A percentile compares a stretch with the other conserved stretches of the same genome.
Evolutionary conservation across 2,113 vertebrate species (phyloP).

Genomic region (Limanda limanda): DNA sequence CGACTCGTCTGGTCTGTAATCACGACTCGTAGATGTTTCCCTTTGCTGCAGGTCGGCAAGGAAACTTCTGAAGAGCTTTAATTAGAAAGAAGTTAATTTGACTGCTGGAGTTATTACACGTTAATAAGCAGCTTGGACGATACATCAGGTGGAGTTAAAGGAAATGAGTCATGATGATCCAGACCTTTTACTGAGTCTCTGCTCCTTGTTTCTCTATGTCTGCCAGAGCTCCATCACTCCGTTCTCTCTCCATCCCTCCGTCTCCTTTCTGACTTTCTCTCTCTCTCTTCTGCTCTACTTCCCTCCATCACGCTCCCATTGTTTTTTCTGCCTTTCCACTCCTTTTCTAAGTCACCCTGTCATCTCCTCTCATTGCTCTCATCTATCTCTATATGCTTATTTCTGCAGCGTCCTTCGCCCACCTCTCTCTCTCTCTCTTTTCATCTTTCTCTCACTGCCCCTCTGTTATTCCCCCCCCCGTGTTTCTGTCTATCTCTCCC

Average conservation of each 20-base stretch:
- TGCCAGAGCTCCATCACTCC: too few species aligned
- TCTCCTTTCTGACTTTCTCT: constrained; percentile 47
- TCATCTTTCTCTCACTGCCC: constrained; percentile 14
- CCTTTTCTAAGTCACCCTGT: constrained; percentile 72
- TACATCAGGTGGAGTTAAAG: too few species aligned
- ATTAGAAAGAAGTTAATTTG: too few species aligned
- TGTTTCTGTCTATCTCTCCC: not conserved
- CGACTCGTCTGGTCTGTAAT: too few species aligned
- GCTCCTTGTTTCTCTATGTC: not conserved
- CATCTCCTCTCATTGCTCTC: constrained; percentile 64
- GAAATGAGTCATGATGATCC: not conserved
- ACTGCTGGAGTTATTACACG: too few species aligned
- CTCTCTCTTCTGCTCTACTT: constrained; percentile 46
- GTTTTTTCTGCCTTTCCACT: constrained; percentile 23
- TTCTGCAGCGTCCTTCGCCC: constrained; percentile 68
- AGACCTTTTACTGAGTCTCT: not conserved
- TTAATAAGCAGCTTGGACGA: too few species aligned
- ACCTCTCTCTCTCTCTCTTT: constrained; percentile 51
- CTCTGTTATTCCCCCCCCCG: constrained; percentile 5
- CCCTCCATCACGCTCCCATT: constrained; percentile 44
- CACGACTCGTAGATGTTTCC: too few species aligned
- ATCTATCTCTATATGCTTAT: constrained; percentile 76
- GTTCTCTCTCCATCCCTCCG: not conserved
- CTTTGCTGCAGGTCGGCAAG: too few species aligned
- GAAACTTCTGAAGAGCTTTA: too few species aligned